These are phyloP conservation scores for Agrochola litura DNA, from an alignment of 2,888 invertebrate species.

Conservation along the genomic window DNA sequence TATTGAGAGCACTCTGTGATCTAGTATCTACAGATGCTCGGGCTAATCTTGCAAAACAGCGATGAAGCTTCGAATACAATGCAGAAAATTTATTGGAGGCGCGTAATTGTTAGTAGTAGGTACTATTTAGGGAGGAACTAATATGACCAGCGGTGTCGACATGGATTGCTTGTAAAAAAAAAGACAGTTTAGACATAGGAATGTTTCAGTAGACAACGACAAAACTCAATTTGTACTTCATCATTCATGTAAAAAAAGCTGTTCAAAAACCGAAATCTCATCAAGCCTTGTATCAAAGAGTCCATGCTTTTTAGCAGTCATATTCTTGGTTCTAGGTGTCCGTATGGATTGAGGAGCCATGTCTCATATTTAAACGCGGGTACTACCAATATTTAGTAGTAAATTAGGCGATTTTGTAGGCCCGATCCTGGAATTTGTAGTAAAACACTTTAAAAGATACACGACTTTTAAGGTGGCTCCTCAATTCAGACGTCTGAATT, in stretches of 20 bases:
- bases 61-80: no score
- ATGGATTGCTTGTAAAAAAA: not conserved
- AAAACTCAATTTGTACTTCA: not conserved
- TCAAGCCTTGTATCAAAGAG: not conserved
- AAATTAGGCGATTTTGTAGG: no score
- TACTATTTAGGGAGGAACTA: not conserved
- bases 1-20: conserved; percentile 74
- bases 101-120: not conserved
- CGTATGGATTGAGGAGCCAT: no score
- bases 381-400: no score
- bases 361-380: no score
- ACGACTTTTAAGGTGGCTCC: no score
- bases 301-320: not conserved
- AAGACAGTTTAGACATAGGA: not conserved
- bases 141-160: not conserved
- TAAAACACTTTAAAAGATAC: no score
- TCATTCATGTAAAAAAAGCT: not conserved
- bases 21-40: conserved; percentile 34
- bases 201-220: no score
- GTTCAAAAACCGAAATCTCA: not conserved
- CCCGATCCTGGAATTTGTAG: no score
- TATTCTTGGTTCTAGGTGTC: conserved; percentile 4
- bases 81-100: not conserved
- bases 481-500: no score
- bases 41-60: conserved; percentile 33